Evolutionary conservation across 2,888 invertebrate species (phyloP).

Genomic region (Hofmannophila pseudospretella): DNA sequence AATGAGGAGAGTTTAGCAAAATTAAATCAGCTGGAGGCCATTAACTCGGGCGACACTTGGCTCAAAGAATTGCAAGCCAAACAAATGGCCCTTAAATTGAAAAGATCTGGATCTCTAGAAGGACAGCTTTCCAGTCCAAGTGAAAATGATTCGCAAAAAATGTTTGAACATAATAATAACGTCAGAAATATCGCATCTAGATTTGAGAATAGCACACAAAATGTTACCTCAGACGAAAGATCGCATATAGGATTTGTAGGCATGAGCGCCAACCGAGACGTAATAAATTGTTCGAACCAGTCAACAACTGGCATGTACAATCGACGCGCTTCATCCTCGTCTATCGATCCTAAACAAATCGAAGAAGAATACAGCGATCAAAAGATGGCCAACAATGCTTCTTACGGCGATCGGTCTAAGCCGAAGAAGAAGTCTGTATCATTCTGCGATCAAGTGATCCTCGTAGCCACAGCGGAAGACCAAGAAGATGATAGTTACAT

Average conservation of each 20-base stretch:
- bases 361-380: conserved; percentile 58
- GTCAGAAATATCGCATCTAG: conserved; percentile 90
- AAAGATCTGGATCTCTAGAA: conserved; percentile 56
- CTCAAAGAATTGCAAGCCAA: conserved; percentile 88
- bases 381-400: conserved; percentile 44
- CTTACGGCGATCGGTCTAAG: conserved; percentile 73
- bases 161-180: conserved; percentile 48
- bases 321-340: conserved; percentile 59
- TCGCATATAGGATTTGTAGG: conserved; percentile 62
- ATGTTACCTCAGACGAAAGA: conserved; percentile 47
- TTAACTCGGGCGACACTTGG: conserved; percentile 80
- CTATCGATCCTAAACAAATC: conserved; percentile 62
- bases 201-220: conserved; percentile 79
- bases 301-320: conserved; percentile 52
- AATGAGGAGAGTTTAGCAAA: conserved; percentile 53
- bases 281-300: conserved; percentile 61
- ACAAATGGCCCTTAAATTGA: conserved; percentile 77
- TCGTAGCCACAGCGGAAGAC: conserved; percentile 95
- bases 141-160: conserved; percentile 30
- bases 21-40: conserved; percentile 43
- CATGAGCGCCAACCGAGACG: conserved; percentile 66
- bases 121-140: conserved; percentile 49
- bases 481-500: conserved; percentile 94
- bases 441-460: conserved; percentile 95
- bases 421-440: conserved; percentile 95